Base-by-base conservation (phyloP, 2,797 vertebrate genomes). In the Iguana delicatissima region DNA sequence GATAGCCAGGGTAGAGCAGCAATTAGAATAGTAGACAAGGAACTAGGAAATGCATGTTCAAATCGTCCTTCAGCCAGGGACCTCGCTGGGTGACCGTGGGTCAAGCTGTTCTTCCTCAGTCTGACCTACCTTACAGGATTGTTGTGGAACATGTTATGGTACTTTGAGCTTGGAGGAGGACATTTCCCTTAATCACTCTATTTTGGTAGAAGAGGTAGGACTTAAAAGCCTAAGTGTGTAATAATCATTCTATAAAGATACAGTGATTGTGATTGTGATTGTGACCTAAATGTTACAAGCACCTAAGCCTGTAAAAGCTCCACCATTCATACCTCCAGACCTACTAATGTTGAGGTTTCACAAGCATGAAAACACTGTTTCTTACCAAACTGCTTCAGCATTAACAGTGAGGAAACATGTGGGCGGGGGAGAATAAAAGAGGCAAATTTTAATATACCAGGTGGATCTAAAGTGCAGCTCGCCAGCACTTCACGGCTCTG, bases 401-500 rank as follows among this genome's bases (percentile, higher is more conserved):
- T 22, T 18, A 35, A 86, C 42, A 59, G 29, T 32, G 50, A 59
- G 29, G 0, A 0, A 0, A 74, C 86, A 69, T 29, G 22, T 52
- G 5, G 62, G 77, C n/a, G 22, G 46, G 59, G n/a, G 1, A 12
- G 24, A 3, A 57, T 80, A 72, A 57, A 85, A 77, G 88, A 80
- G 69, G 72, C 20, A 67, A 72, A 42, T 42, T 62, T 14, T 38
- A 3, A 94, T 85, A 87, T 88, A 35, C 46, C 84, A 80, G 26
- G 38, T 85, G 80, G 81, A 80, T 84, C 77, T 24, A 57, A 73
- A 89, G 55, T 73, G 0, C 80, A 74, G 64, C 74, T 90, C 46
- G 50, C 18, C 52, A 94, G 91, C 85, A 52, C 92, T 92, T 89
- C 80, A 59, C 81, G 62, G 87, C 73, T 77, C 89, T 94, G 91